These are phyloP conservation scores for Prosopocoilus inquinatus DNA, from an alignment of 2,888 invertebrate genomes.

Conservation along the genomic window DNA sequence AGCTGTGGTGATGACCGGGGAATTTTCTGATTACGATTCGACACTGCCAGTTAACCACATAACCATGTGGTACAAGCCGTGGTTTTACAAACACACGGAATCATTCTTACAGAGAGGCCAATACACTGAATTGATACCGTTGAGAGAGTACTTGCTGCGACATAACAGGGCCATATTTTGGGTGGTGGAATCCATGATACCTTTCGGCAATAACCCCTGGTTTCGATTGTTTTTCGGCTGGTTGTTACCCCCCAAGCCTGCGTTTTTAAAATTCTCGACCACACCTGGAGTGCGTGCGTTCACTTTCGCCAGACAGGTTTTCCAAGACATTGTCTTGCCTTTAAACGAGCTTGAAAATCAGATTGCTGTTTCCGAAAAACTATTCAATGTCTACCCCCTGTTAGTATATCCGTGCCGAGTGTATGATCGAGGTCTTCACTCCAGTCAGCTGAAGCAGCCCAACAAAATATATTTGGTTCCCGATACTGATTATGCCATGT, in stretches of 20 bases:
- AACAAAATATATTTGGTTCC: constrained; percentile 59
- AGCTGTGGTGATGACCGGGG: constrained; percentile 66
- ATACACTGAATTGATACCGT: constrained; percentile 60
- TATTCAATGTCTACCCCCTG: constrained; percentile 67
- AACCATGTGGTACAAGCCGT: constrained; percentile 67
- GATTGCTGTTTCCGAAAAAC: constrained; percentile 57
- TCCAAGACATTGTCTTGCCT: constrained; percentile 70
- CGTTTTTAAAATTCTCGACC: constrained; percentile 70
- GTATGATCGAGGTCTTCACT: constrained; percentile 60
- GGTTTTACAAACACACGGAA: constrained; percentile 70
- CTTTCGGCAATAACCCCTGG: constrained; percentile 65
- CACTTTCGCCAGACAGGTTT: constrained; percentile 69
- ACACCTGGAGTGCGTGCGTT: constrained; percentile 66
- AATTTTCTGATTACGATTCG: constrained; percentile 60
- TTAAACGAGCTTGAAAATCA: constrained; percentile 64
- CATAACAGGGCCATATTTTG: constrained; percentile 70
- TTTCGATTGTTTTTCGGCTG: constrained; percentile 62
- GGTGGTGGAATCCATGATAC: constrained; percentile 71
- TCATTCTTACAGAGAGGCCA: constrained; percentile 56
- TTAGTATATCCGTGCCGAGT: constrained; percentile 69
- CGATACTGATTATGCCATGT: constrained; percentile 66
- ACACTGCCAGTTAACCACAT: constrained; percentile 56
- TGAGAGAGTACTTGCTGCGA: constrained; percentile 63
- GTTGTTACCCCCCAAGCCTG: constrained; percentile 68
- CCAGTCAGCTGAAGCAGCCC: constrained; percentile 61